These are phyloP conservation scores for Centropyge bicolor DNA, from an alignment of 2,797 vertebrate genomes.

Conservation along the genomic window DNA sequence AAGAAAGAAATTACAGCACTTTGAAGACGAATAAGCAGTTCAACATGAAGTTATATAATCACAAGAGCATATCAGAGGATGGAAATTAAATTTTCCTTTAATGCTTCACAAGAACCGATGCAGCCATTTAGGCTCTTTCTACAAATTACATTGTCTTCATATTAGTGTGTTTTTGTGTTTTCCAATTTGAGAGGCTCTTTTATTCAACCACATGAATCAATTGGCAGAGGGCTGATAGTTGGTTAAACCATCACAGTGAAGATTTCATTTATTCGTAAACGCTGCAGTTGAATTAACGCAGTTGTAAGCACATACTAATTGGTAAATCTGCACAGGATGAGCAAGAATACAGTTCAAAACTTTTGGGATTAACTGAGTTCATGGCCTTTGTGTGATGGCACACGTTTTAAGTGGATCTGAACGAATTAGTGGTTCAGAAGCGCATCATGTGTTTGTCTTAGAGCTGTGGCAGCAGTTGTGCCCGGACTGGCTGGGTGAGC, in stretches of 20 bases:
- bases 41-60: not conserved
- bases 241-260: not conserved
- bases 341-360: not conserved
- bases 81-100: not conserved
- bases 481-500: slow-evolving; percentile 13
- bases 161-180: too few relatives aligned
- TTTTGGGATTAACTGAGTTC: not conserved
- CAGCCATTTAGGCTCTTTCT: too few relatives aligned
- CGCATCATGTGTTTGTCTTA: slow-evolving; percentile 56
- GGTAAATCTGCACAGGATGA: not conserved
- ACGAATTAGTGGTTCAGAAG: slow-evolving; percentile 34
- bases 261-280: not conserved
- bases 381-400: not conserved
- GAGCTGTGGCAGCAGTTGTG: slow-evolving; percentile 24
- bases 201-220: not conserved
- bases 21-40: slow-evolving; percentile 15
- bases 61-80: not conserved
- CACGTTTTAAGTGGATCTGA: slow-evolving; percentile 24
- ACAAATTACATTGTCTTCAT: too few relatives aligned
- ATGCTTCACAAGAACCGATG: too few relatives aligned
- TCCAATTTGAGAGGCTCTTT: not conserved
- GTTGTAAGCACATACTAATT: not conserved
- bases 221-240: not conserved
- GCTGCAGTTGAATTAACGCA: not conserved
- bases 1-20: slow-evolving; percentile 9